Evolutionary conservation across 2,888 invertebrate genomes (phyloP).

Genomic region (Polymixis lichenea): DNA sequence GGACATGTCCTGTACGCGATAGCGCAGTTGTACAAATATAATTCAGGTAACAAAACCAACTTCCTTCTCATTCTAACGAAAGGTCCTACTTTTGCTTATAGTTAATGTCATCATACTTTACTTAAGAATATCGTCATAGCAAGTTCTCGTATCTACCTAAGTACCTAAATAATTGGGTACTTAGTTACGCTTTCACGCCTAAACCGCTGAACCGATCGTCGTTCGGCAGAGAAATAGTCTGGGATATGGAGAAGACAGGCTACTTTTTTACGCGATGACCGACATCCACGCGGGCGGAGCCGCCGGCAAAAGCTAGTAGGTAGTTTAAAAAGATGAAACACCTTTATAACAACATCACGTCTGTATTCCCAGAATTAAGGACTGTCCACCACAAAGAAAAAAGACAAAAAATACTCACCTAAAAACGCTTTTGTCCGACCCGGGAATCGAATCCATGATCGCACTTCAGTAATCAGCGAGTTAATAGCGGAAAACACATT

Average conservation of each 20-base stretch:
- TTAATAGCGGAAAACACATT: no score
- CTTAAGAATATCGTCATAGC: no score
- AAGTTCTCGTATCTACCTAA: not conserved
- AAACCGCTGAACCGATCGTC: no score
- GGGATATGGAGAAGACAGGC: no score
- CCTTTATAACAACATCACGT: not conserved
- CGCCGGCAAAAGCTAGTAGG: no score
- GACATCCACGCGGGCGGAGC: no score
- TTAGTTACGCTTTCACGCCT: no score
- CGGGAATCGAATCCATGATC: not conserved
- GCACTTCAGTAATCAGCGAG: not conserved
- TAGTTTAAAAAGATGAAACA: not conserved
- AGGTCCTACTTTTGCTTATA: not conserved
- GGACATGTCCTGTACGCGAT: slow-evolving; percentile 92
- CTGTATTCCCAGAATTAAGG: not conserved
- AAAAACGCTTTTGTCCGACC: not conserved
- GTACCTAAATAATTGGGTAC: not conserved
- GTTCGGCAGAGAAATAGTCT: no score
- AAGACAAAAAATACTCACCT: not conserved
- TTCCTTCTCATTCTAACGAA: not conserved
- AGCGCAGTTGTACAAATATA: slow-evolving; percentile 89
- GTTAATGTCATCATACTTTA: not conserved
- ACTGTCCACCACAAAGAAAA: not conserved
- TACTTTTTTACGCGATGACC: no score
- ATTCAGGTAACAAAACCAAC: slow-evolving; percentile 87